Conservation (phyloP, 92 coral and sea anemone genomes). For the Parazoanthus darwini region DNA sequence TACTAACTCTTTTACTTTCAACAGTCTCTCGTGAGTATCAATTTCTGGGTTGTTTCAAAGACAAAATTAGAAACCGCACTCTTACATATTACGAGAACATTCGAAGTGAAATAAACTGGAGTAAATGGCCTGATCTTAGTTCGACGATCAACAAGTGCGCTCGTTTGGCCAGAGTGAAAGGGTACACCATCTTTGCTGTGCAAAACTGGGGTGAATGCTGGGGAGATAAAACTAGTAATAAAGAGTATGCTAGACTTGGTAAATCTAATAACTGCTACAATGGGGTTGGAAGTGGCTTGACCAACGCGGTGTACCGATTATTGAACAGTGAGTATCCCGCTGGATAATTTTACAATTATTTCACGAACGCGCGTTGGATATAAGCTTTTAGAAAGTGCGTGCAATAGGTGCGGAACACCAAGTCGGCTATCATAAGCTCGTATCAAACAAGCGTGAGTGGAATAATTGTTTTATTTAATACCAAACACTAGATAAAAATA, state of each 20-base stretch:
- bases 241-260: not conserved
- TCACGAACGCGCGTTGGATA: too few species aligned
- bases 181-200: not conserved
- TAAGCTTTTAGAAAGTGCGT: too few species aligned
- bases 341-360: too few species aligned
- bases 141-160: not conserved
- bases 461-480: too few species aligned
- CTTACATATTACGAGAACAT: not conserved
- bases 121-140: not conserved
- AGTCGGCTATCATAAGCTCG: too few species aligned
- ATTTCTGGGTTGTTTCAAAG: constrained; percentile 2
- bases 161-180: not conserved
- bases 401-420: too few species aligned
- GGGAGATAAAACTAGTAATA: not conserved
- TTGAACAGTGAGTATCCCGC: not conserved
- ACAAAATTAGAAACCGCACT: not conserved
- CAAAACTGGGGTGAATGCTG: constrained; percentile 10
- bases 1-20: not conserved
- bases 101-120: not conserved
- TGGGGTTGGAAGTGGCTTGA: not conserved
- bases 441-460: too few species aligned
- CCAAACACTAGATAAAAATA: too few species aligned
- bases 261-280: not conserved
- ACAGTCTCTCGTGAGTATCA: not conserved
- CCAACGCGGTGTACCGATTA: constrained; percentile 1